Evolutionary conservation across 2,888 invertebrate species (phyloP), one percentile per base, ranked within the genome.

Genomic region (Choristoneura rosaceana): DNA sequence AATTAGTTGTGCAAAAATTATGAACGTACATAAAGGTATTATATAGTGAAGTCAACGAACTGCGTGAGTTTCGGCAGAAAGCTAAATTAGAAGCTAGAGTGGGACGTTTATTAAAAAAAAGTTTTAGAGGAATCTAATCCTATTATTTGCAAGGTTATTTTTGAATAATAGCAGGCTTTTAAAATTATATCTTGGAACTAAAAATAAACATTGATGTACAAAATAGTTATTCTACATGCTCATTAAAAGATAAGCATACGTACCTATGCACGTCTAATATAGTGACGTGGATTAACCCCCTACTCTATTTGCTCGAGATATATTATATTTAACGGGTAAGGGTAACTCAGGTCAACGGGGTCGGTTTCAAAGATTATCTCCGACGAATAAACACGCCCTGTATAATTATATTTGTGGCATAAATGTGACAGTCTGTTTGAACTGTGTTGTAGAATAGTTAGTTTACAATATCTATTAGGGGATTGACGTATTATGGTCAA

Each of bases 331-430:
- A 62, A 43, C 7, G 41, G 62, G 62, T 62, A 17, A 60, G 14
- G 70, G 63, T 47, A 47, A 64, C 38, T 47, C 43, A 52, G 60
- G 66, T 62, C 62, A 45, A 34, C 63, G n/a, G 66, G 17, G 55
- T 67, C 71, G 66, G 66, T 71, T 67, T 62, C 66, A 55, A 66
- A 55, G 71, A 66, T 71, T 71, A 71, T 52, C 45, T 34, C 61
- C 45, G 55, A 38, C 61, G 61, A 50, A 71, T 55, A 71, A 71
- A 71, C 71, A 70, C 17, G 38, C 45, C 71, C 61, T 58, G 61
- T 71, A 62, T 71, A 71, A 70, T 71, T 61, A 52, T 61, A 52
- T 66, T 61, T 45, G 66, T 43, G 58, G 34, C 59, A 45, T 52
- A 41, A n/a, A 17, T 17, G 8, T 9, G 17, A 5, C 7, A n/a